These are phyloP conservation scores for Drosophila orena DNA, from an alignment of 1,140 invertebrate genomes.

Conservation along the genomic window DNA sequence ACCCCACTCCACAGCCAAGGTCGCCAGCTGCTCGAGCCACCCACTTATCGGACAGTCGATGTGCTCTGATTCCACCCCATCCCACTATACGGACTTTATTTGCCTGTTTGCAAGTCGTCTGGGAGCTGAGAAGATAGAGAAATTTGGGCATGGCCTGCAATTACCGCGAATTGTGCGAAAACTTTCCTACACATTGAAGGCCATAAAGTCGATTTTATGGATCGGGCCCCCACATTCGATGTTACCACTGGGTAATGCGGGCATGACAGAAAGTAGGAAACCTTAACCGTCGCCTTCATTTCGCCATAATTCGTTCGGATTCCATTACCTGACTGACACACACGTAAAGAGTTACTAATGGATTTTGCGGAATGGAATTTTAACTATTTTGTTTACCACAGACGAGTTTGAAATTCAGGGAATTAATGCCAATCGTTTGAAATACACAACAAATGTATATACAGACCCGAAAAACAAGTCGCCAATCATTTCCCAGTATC, in stretches of 20 bases:
- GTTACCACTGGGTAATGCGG: constrained; percentile 24
- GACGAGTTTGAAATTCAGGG: constrained; percentile 27
- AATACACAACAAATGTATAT: constrained; percentile 40
- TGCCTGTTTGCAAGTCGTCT: constrained; percentile 60
- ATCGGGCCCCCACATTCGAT: constrained; percentile 19
- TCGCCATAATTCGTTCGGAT: constrained; percentile 52
- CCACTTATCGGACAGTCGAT: constrained; percentile 44
- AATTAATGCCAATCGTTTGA: constrained; percentile 19
- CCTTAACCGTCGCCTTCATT: constrained; percentile 17
- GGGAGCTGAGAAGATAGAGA: constrained; percentile 34
- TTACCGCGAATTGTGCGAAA: constrained; percentile 59
- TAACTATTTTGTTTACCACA: constrained; percentile 55
- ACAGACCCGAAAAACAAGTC: constrained; percentile 75
- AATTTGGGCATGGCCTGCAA: constrained; percentile 35
- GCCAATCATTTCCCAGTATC: constrained; percentile 78
- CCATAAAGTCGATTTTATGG: constrained; percentile 61
- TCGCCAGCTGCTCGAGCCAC: constrained; percentile 18
- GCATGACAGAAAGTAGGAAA: constrained; percentile 8
- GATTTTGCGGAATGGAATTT: constrained; percentile 41
- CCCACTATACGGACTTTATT: constrained; percentile 61
- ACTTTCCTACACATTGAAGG: constrained; percentile 59
- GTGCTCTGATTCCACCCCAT: constrained; percentile 18
- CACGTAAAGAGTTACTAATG: constrained; percentile 9
- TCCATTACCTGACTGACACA: constrained; percentile 21
- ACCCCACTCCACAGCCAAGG: constrained; percentile 8